Percentiles rank a stretch among this genome's conserved stretches.
Conservation (phyloP, 1,140 invertebrate species). For the Nasonia longicornis region DNA sequence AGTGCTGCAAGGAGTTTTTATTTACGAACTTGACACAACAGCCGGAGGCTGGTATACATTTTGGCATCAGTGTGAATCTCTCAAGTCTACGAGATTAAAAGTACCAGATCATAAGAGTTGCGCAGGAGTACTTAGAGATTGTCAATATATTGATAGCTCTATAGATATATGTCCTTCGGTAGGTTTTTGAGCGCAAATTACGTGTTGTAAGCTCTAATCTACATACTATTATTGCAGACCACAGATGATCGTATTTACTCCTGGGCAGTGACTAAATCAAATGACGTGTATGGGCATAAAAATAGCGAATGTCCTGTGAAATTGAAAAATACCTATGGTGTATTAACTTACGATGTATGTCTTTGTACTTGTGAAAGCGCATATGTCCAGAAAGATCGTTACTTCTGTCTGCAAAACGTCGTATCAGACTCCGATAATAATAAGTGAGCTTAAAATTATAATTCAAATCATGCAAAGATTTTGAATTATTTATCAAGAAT, state of each 20-base stretch:
- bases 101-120: background rate
- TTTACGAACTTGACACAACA: background rate
- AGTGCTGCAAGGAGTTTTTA: background rate
- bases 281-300: background rate
- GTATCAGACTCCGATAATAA: background rate
- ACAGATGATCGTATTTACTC: background rate
- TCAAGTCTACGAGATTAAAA: background rate
- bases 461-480: background rate
- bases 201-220: too few relatives aligned
- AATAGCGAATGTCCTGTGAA: too few relatives aligned
- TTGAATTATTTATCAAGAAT: background rate
- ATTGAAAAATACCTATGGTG: background rate
- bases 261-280: background rate
- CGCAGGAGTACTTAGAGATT: background rate
- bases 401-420: background rate
- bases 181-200: background rate
- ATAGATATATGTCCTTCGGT: constrained; percentile 8
- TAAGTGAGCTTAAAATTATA: background rate
- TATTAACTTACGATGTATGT: background rate
- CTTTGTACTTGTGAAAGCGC: background rate
- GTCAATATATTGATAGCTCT: background rate
- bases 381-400: background rate
- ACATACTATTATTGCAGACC: background rate
- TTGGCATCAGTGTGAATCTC: background rate
- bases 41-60: background rate